These are phyloP conservation scores for Drosophila anomalata DNA, from an alignment of 2,888 invertebrate species.

Conservation along the genomic window DNA sequence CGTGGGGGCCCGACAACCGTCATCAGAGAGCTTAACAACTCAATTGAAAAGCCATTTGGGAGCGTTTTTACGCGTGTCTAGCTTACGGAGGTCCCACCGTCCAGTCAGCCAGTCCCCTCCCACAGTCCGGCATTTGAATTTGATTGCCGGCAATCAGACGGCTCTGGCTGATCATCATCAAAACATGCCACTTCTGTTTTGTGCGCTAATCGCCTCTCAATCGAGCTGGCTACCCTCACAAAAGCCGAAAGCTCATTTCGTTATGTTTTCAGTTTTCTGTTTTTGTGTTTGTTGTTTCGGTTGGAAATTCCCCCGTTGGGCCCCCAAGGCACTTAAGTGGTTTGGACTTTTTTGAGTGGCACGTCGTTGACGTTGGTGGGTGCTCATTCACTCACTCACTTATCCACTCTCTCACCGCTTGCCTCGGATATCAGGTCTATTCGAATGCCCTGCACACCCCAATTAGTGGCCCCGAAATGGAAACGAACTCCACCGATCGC, in stretches of 20 bases:
- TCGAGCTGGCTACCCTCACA: conserved; percentile 54
- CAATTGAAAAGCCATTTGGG: conserved; percentile 71
- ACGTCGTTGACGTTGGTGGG: conserved; percentile 59
- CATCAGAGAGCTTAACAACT: conserved; percentile 64
- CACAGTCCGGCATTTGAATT: conserved; percentile 69
- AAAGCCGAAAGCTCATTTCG: conserved; percentile 40
- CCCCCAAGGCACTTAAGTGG: conserved; percentile 64
- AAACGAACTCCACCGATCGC: conserved; percentile 1
- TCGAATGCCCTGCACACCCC: conserved; percentile 40
- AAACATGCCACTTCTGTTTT: conserved; percentile 77
- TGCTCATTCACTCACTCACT: conserved; percentile 37
- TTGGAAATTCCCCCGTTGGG: conserved; percentile 41
- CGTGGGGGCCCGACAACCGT: conserved; percentile 29
- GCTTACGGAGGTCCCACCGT: conserved; percentile 34
- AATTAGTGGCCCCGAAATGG: conserved; percentile 18
- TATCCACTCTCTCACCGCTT: conserved; percentile 21
- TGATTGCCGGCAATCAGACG: conserved; percentile 76
- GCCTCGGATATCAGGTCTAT: conserved; percentile 25
- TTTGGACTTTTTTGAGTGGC: conserved; percentile 71
- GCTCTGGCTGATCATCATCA: conserved; percentile 70
- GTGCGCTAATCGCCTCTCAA: conserved; percentile 76
- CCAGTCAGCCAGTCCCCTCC: conserved; percentile 1
- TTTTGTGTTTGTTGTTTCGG: conserved; percentile 13
- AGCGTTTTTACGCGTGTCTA: conserved; percentile 73
- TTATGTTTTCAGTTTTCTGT: conserved; percentile 26